A percentile compares a stretch with the other conserved stretches of the same genome.
Evolutionary conservation across 2,797 vertebrate genomes (phyloP).

Genomic region (Jordanella pulchra): DNA sequence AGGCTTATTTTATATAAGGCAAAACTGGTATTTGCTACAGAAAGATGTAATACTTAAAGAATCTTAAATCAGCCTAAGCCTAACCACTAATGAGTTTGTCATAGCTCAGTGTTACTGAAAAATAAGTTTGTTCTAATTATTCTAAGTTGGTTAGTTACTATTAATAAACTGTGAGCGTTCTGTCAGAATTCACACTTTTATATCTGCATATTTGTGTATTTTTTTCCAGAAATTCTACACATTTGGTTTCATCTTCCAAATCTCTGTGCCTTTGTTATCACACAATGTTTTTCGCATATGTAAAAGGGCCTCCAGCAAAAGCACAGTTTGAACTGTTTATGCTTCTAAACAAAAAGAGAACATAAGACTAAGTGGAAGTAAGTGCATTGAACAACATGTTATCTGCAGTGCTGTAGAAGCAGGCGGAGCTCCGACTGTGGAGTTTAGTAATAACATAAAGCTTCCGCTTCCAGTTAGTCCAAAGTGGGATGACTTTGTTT

Average conservation of each 20-base stretch:
- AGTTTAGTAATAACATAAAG: constrained; percentile 24
- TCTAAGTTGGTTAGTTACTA: too few relatives aligned
- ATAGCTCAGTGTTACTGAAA: too few relatives aligned
- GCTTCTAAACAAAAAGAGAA: not conserved
- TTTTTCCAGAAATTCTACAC: not conserved
- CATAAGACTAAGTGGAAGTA: not conserved
- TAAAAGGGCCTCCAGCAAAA: not conserved
- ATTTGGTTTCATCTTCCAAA: not conserved
- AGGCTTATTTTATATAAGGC: too few relatives aligned
- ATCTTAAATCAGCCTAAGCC: too few relatives aligned
- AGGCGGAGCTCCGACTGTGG: not conserved
- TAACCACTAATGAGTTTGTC: too few relatives aligned
- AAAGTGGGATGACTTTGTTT: constrained; percentile 55
- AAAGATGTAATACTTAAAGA: too few relatives aligned
- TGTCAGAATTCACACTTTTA: not conserved
- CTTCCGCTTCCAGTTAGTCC: constrained; percentile 31
- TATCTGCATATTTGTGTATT: not conserved
- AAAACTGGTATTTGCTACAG: too few relatives aligned
- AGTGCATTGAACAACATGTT: constrained; percentile 5
- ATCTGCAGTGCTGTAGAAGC: not conserved
- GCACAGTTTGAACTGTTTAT: not conserved
- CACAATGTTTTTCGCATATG: not conserved
- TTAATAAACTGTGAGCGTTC: not conserved
- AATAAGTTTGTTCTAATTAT: too few relatives aligned
- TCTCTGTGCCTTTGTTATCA: not conserved